A percentile compares a stretch with the other conserved stretches of the same genome.
Evolutionary conservation across 2,113 vertebrate genomes (phyloP).

Genomic region (Megaleporinus macrocephalus): DNA sequence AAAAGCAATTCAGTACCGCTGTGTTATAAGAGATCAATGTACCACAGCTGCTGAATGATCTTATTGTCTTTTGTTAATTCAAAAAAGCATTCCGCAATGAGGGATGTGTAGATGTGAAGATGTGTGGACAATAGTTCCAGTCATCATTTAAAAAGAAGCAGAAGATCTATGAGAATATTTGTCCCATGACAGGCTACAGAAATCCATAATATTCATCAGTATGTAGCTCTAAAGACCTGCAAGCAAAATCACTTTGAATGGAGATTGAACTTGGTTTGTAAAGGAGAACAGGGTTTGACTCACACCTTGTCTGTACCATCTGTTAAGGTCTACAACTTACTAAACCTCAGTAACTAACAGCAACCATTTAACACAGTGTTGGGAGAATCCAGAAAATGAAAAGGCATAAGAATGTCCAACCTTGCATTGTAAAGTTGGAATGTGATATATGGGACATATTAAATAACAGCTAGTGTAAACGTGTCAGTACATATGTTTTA

Average conservation of each 20-base stretch:
- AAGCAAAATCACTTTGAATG: not conserved
- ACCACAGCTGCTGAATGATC: not conserved
- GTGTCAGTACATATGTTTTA: no score
- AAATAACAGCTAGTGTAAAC: no score
- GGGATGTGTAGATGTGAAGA: no score
- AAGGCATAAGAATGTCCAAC: no score
- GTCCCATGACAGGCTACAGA: not conserved
- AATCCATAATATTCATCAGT: not conserved
- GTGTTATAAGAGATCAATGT: not conserved
- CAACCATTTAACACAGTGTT: no score
- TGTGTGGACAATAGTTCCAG: not conserved
- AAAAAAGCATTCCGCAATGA: not conserved
- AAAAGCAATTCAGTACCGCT: not conserved
- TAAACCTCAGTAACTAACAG: no score
- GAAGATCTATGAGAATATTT: not conserved
- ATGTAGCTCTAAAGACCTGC: not conserved
- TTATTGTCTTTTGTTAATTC: not conserved
- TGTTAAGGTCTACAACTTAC: not conserved
- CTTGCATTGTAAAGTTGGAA: no score
- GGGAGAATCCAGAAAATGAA: no score
- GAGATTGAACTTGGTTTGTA: no score
- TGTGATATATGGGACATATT: no score
- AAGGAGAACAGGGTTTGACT: no score
- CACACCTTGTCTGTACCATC: not conserved
- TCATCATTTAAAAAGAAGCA: not conserved